Evolutionary conservation across 2,113 vertebrate species (phyloP), one percentile per base, ranked within the genome.

Genomic region (Phylloscopus trochilus): DNA sequence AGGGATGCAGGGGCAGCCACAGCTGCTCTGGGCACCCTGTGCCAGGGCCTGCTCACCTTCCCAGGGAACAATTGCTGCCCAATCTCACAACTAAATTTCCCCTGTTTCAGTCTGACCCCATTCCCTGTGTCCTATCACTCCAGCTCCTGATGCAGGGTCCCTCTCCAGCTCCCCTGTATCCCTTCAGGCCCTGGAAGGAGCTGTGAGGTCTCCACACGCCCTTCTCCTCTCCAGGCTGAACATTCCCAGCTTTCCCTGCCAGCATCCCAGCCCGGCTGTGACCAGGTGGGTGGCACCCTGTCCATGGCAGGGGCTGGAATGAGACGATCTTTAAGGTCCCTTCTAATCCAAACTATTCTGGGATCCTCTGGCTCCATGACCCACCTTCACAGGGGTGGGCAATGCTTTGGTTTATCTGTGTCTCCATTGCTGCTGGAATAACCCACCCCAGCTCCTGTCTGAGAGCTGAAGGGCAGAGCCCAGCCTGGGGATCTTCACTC

Each of bases 61-160:
- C 6, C 60, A 75, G 44, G 60, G 43, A 51, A 43, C 5, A 24
- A 59, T 68, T 59, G 22, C 62, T 86, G 0, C 62, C 44, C 16
- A 31, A 17, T 9, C 31, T 59, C 53, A 31, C 31, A 68, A 1
- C 3, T 10, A 22, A 11, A 16, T 6, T 13, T 10, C 5, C 10
- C 5, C 10, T 6, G 0, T 49, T 24, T 3, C 60, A 75, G 2
- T 66, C 2, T 5, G 35, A 56, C 56, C 2, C 35, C 52, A 30
- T 41, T 41, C 24, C 15, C 35, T 1, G 0, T 58, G 24, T 49
- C 23, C 51, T 75, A 23, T 0, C 43, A 0, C 33, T 74, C n/a
- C 59, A 84, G 51, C 24, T 53, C 18, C 21, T 31, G 21, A 0
- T 44, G 10, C 47, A 64, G 41, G 12, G 7, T 47, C 51, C 23